These are phyloP conservation scores for Megamerina dolium DNA, from an alignment of 2,888 invertebrate species.

Conservation along the genomic window DNA sequence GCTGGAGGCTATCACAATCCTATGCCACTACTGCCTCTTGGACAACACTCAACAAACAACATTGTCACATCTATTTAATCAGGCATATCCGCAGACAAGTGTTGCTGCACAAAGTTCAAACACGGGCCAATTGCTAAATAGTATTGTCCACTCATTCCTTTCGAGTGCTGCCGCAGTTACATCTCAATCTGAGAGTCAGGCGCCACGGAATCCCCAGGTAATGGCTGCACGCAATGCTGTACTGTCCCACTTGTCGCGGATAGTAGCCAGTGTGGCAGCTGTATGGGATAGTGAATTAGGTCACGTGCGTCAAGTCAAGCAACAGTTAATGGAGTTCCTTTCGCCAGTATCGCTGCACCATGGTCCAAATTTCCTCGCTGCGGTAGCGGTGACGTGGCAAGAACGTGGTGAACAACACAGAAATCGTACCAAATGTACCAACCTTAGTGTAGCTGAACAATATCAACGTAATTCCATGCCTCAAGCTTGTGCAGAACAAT, in stretches of 20 bases:
- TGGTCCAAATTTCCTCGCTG: slow-evolving; percentile 71
- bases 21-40: slow-evolving; percentile 74
- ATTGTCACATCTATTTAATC: slow-evolving; percentile 54
- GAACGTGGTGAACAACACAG: slow-evolving; percentile 56
- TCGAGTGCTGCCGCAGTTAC: slow-evolving; percentile 48
- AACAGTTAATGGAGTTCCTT: slow-evolving; percentile 73
- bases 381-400: slow-evolving; percentile 81
- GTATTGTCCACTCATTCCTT: slow-evolving; percentile 74
- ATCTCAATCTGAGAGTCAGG: slow-evolving; percentile 32
- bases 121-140: slow-evolving; percentile 70
- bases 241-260: slow-evolving; percentile 71
- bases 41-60: slow-evolving; percentile 56
- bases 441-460: slow-evolving; percentile 35
- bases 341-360: slow-evolving; percentile 81
- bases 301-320: slow-evolving; percentile 56
- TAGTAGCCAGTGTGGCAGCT: slow-evolving; percentile 71
- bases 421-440: slow-evolving; percentile 46
- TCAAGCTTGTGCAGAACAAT: slow-evolving; percentile 63
- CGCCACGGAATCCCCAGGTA: slow-evolving; percentile 42
- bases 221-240: slow-evolving; percentile 64
- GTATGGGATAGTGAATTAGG: slow-evolving; percentile 72
- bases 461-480: slow-evolving; percentile 43
- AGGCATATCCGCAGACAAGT: slow-evolving; percentile 53
- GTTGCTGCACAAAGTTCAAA: slow-evolving; percentile 54
- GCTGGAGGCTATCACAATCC: slow-evolving; percentile 69